phyloP scores from a whole-genome alignment of 2,113 vertebrate genomes.

The Percina caprodes region DNA sequence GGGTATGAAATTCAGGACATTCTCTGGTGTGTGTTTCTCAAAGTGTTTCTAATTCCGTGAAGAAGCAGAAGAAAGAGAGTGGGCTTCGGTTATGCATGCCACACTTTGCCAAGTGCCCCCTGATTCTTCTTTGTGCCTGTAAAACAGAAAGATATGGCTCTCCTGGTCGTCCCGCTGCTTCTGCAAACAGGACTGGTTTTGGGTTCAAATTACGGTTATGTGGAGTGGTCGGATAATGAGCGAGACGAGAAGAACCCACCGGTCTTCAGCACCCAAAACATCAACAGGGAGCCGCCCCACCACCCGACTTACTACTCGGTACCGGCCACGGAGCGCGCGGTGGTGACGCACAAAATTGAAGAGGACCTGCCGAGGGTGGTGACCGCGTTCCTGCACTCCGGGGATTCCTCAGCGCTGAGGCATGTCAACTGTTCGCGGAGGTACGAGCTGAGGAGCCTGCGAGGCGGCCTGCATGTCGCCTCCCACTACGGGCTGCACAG shows the following conservation, averaged over 20 bases:
- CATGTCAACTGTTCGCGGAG: constrained; percentile 92
- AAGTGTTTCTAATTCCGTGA: constrained; percentile 19
- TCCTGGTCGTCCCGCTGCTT: constrained; percentile 81
- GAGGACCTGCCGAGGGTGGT: constrained; percentile 93
- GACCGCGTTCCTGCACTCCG: constrained; percentile 95
- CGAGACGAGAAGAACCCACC: constrained; percentile 80
- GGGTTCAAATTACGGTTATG: constrained; percentile 84
- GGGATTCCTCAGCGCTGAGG: constrained; percentile 89
- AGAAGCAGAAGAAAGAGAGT: constrained; percentile 1
- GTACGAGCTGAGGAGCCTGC: constrained; percentile 91
- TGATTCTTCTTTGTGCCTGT: constrained; percentile 43
- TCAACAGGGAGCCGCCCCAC: constrained; percentile 78
- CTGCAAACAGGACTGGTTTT: constrained; percentile 81
- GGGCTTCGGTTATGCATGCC: constrained; percentile 54
- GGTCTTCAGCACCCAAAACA: constrained; percentile 79
- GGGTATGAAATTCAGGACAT: constrained; percentile 8
- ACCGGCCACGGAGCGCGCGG: constrained; percentile 84
- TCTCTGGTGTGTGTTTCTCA: not conserved
- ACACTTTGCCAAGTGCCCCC: constrained; percentile 53
- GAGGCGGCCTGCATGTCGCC: constrained; percentile 86
- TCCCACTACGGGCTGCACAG: constrained; percentile 90
- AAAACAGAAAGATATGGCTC: constrained; percentile 80
- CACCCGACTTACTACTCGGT: constrained; percentile 80
- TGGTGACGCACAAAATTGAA: constrained; percentile 91
- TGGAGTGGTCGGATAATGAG: constrained; percentile 85